Evolutionary conservation across 2,888 invertebrate species (phyloP), one percentile per base, ranked within the genome.

Genomic region (Julus scanicus): DNA sequence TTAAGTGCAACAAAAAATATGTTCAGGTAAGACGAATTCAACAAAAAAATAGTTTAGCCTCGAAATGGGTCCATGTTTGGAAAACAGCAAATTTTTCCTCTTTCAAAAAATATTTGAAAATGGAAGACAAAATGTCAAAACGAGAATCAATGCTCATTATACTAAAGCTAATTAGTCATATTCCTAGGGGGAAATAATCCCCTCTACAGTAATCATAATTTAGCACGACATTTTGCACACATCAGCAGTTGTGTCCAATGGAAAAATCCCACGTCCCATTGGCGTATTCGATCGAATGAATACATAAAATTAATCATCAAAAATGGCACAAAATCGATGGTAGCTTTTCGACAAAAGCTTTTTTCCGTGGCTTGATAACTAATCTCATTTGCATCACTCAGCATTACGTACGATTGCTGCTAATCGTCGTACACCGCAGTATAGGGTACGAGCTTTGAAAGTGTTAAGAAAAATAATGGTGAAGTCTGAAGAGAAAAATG

Each of bases 321-420:
- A n/a, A 71, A 29, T 71, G 71, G 29, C 29, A 71, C 29, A 29
- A 29, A 71, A 71, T 71, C 71, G 71, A 71, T 71, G 71, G 29
- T 29, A 29, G 71, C 71, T 71, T 71, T 29, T 71, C 71, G 71
- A 71, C 71, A 71, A 71, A 71, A n/a, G n/a, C 29, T 29, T 11
- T 71, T 71, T 71, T 71, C 29, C n/a, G 11, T 71, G 29, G 71
- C 29, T 29, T 11, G 29, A 71, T 71, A 71, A 71, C 8, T 71
- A 71, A 71, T 71, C 71, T 71, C 71, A 71, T 71, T 71, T 71
- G 71, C 71, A 71, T 71, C 71, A 71, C 71, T 71, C 29, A 71
- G 71, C 71, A 71, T 29, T 29, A 71, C 71, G 11, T 29, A 71
- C 29, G 29, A 71, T 71, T 29, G 29, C 29, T 71, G 29, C 71